Percentiles rank a stretch among this genome's conserved stretches.
These are phyloP conservation scores for Dasyornis broadbenti DNA, from an alignment of 2,113 vertebrate genomes.

Conservation along the genomic window DNA sequence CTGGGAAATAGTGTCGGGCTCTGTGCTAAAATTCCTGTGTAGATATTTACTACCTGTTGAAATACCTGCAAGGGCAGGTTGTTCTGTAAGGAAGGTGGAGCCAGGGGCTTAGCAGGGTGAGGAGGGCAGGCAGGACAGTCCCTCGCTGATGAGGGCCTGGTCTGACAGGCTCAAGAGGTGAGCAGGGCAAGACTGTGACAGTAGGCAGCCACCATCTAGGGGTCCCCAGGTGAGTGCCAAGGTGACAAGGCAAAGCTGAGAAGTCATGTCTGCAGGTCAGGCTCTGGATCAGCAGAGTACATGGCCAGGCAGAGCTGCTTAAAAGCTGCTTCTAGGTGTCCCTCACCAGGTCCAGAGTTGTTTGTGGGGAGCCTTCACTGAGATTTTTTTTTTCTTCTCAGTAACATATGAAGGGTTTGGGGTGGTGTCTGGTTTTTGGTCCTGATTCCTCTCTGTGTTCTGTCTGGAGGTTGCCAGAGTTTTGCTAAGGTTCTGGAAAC, in stretches of 20 bases:
- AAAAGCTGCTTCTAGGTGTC: not conserved
- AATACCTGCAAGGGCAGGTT: not conserved
- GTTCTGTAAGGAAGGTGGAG: not conserved
- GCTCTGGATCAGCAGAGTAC: not conserved
- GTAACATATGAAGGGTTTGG: not conserved
- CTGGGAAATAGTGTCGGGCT: not conserved
- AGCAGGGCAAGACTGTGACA: not conserved
- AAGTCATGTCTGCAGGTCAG: not conserved
- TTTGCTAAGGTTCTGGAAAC: slow-evolving; percentile 85
- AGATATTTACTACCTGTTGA: not conserved
- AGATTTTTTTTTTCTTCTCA: not conserved
- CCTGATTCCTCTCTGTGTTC: not conserved
- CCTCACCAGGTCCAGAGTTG: not conserved
- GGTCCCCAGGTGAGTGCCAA: fast-evolving
- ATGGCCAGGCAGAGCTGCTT: not conserved
- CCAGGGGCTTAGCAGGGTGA: not conserved
- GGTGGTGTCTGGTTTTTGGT: fast-evolving
- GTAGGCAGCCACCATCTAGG: not conserved
- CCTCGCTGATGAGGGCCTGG: not conserved
- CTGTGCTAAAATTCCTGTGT: not conserved
- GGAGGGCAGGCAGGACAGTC: not conserved
- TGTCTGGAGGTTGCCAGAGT: slow-evolving; percentile 80
- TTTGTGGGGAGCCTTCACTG: not conserved
- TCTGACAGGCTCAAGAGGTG: not conserved
- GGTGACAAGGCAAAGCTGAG: not conserved